Conservation (phyloP, 2,113 vertebrate species). For the Hippocampus zosterae region DNA sequence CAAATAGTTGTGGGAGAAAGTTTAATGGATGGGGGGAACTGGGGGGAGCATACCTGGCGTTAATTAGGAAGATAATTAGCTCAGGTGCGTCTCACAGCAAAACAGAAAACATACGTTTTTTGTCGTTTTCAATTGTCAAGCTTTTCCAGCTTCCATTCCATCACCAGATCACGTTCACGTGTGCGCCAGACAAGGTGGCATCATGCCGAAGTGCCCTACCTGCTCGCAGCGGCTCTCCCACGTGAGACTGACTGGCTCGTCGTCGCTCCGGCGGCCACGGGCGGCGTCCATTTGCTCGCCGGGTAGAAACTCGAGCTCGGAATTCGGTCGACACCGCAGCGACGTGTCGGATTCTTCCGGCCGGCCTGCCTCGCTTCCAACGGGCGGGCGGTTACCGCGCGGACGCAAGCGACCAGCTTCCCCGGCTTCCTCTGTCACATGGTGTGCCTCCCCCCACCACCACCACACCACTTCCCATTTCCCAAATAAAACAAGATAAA, state of each 20-base stretch:
- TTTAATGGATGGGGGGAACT: not conserved
- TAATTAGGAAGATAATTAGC: not conserved
- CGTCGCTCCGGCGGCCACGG: slow-evolving; percentile 80
- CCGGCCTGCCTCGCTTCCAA: not conserved
- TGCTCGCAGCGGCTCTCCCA: slow-evolving; percentile 89
- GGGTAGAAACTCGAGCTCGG: no score
- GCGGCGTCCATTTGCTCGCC: slow-evolving; percentile 81
- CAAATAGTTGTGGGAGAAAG: not conserved
- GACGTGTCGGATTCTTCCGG: not conserved
- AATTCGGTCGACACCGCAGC: not conserved
- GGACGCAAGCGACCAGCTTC: not conserved
- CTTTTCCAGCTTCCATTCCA: not conserved
- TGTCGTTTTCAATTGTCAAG: not conserved
- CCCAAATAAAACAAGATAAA: not conserved
- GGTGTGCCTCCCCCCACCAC: not conserved
- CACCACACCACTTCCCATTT: not conserved
- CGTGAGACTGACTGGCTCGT: slow-evolving; percentile 87
- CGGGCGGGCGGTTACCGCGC: not conserved
- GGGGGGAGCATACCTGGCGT: not conserved
- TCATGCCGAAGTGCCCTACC: slow-evolving; percentile 70
- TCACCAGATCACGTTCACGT: not conserved
- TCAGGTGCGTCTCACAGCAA: not conserved
- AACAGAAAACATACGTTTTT: not conserved
- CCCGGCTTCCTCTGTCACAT: not conserved
- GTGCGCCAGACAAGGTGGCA: no score